Evolutionary conservation across 2,888 invertebrate species (phyloP).

Genomic region (Campoplex capitator): DNA sequence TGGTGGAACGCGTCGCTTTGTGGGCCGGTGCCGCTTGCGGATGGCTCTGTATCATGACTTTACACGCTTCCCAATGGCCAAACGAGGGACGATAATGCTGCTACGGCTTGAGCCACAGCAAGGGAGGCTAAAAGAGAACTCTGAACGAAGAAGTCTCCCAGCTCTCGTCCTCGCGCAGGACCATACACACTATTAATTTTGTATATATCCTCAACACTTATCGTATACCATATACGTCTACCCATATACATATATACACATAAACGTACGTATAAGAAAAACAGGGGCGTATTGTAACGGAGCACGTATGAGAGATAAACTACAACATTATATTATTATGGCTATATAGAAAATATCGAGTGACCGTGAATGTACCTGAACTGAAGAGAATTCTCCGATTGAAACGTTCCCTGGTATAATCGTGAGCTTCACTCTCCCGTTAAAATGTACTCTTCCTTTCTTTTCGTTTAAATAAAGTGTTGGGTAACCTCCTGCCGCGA

Average conservation of each 20-base stretch:
- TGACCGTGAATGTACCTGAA: constrained; percentile 56
- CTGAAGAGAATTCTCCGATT: constrained; percentile 63
- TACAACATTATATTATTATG: constrained; percentile 65
- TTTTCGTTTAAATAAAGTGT: constrained; percentile 6
- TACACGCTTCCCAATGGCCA: constrained; percentile 82
- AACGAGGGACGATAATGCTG: constrained; percentile 82
- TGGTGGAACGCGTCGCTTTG: constrained; percentile 82
- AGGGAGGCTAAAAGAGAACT: constrained; percentile 16
- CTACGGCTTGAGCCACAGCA: constrained; percentile 34
- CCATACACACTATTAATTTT: constrained; percentile 84
- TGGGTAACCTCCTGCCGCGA: not conserved
- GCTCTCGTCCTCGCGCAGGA: constrained; percentile 77
- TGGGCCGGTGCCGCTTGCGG: constrained; percentile 77
- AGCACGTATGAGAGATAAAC: constrained; percentile 63
- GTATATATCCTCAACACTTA: constrained; percentile 74
- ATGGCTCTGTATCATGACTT: constrained; percentile 81
- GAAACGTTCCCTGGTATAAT: constrained; percentile 65
- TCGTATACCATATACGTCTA: constrained; percentile 63
- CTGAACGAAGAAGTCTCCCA: constrained; percentile 49
- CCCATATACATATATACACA: constrained; percentile 34
- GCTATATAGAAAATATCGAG: constrained; percentile 64
- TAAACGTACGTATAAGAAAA: constrained; percentile 23
- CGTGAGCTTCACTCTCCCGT: constrained; percentile 31
- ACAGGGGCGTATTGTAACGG: constrained; percentile 55
- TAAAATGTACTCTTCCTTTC: constrained; percentile 13